phyloP scores from a whole-genome alignment of 1,140 invertebrate species.

The Meloidogyne hapla region DNA sequence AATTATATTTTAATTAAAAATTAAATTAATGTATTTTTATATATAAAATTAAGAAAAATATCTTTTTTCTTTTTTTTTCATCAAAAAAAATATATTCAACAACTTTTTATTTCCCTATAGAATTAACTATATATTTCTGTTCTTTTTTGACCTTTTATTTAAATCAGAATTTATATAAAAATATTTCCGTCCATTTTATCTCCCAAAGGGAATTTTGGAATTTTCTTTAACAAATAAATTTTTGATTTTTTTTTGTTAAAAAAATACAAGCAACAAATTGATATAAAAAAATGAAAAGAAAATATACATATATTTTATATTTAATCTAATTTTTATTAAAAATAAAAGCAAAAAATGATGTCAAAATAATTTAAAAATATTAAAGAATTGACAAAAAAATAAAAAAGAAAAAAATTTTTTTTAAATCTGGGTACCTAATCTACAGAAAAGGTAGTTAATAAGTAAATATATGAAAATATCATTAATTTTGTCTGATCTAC shows the following conservation, averaged over 20 bases:
- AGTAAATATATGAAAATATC: too few relatives aligned
- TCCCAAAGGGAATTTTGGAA: neutral
- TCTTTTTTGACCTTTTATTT: too few relatives aligned
- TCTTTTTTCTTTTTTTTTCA: neutral
- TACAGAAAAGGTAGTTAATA: too few relatives aligned
- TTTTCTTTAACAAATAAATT: neutral
- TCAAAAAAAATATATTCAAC: neutral
- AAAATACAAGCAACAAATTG: neutral
- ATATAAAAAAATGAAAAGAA: neutral
- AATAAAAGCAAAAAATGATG: neutral
- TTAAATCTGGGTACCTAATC: too few relatives aligned
- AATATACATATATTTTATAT: neutral
- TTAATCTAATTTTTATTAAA: neutral
- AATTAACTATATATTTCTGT: neutral
- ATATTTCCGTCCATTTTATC: too few relatives aligned
- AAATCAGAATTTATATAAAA: too few relatives aligned
- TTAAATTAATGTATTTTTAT: too few relatives aligned
- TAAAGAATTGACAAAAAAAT: conserved; percentile 8
- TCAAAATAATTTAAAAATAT: neutral
- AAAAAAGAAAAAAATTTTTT: conserved; percentile 14
- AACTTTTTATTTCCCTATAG: neutral
- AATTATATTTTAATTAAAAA: too few relatives aligned
- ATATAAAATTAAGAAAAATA: too few relatives aligned
- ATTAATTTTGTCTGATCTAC: too few relatives aligned
- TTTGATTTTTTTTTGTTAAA: neutral